Conservation (phyloP, 2,888 invertebrate species). For the Hypena proboscidalis region DNA sequence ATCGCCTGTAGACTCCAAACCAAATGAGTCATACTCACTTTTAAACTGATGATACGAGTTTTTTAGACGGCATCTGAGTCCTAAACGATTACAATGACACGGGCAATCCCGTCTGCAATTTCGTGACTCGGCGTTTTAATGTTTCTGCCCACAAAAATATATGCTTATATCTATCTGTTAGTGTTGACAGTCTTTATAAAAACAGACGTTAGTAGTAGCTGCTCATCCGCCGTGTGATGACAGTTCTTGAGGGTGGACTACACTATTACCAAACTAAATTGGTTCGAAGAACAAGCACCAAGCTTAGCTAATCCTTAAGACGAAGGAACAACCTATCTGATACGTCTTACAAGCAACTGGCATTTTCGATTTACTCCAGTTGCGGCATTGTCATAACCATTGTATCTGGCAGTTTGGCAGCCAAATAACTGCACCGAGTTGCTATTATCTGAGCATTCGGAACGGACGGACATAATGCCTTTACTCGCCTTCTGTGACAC, state of each 20-base stretch:
- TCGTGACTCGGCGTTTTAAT: constrained; percentile 5
- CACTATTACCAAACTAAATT: too few species aligned
- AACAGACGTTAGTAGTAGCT: too few species aligned
- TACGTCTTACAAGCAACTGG: too few species aligned
- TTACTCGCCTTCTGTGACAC: constrained; percentile 1
- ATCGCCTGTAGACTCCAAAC: constrained; percentile 14
- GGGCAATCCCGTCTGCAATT: constrained; percentile 2
- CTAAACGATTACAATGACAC: constrained; percentile 39
- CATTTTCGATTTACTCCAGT: too few species aligned
- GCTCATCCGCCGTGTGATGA: too few species aligned
- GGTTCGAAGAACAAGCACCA: too few species aligned
- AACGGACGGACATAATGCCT: constrained; percentile 1
- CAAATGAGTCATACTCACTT: constrained; percentile 55
- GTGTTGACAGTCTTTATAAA: too few species aligned
- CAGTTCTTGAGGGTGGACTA: too few species aligned
- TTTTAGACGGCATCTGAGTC: constrained; percentile 35
- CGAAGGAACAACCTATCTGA: too few species aligned
- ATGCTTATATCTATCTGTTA: too few species aligned
- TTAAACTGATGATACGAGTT: constrained; percentile 56
- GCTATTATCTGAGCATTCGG: constrained; percentile 1
- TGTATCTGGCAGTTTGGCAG: background rate
- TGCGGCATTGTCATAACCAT: background rate
- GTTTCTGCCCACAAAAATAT: too few species aligned
- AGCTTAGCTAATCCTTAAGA: too few species aligned
- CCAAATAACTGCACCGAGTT: background rate